A percentile compares a stretch with the other conserved stretches of the same genome.
phyloP scores from a whole-genome alignment of 2,888 invertebrate species.

The Chrysotoxum bicinctum region DNA sequence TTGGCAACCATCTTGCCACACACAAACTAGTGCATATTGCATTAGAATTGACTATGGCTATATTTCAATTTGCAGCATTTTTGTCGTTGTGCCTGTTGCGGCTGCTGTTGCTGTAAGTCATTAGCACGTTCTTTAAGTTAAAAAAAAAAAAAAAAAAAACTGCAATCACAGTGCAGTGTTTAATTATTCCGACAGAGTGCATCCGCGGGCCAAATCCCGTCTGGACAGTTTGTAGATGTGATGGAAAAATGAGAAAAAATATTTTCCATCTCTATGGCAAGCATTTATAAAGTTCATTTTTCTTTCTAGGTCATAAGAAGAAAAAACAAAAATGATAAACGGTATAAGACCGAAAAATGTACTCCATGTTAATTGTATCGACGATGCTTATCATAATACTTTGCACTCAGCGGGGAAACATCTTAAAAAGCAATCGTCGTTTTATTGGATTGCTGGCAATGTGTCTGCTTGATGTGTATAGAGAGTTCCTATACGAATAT shows the following conservation, averaged over 20 bases:
- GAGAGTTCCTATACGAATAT: not conserved
- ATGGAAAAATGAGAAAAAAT: slow-evolving; percentile 15
- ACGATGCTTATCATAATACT: slow-evolving; percentile 62
- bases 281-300: slow-evolving; percentile 39
- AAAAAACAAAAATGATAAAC: slow-evolving; percentile 8
- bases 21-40: not conserved
- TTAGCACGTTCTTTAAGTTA: slow-evolving; percentile 50
- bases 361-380: slow-evolving; percentile 65
- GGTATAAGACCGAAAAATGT: slow-evolving; percentile 55
- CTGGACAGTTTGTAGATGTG: not conserved
- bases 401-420: slow-evolving; percentile 35
- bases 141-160: slow-evolving; percentile 23
- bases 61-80: slow-evolving; percentile 60
- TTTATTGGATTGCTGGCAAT: slow-evolving; percentile 53
- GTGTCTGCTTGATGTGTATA: slow-evolving; percentile 1
- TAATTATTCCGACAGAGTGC: slow-evolving; percentile 39
- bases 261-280: slow-evolving; percentile 20
- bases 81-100: slow-evolving; percentile 26
- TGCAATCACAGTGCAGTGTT: slow-evolving; percentile 55
- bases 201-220: slow-evolving; percentile 10
- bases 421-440: slow-evolving; percentile 53
- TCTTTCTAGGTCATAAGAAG: slow-evolving; percentile 46
- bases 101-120: slow-evolving; percentile 38
- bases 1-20: slow-evolving; percentile 4
- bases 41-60: slow-evolving; percentile 47